Evolutionary conservation across 2,797 vertebrate species (phyloP), one percentile per base, ranked within the genome.

Genomic region (Sarcophilus harrisii): DNA sequence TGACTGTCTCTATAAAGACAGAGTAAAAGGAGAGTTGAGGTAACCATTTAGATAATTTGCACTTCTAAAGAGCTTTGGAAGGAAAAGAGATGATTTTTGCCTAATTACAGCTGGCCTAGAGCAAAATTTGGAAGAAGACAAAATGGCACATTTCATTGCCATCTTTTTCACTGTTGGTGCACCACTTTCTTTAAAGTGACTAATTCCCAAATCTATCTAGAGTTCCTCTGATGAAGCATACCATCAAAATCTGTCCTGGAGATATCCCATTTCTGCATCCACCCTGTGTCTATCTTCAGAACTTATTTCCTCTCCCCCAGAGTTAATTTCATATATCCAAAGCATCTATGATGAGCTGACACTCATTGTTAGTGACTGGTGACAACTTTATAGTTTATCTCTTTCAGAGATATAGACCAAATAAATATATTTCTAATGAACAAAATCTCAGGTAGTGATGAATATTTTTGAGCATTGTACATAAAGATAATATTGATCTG

Each of bases 131-230:
- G 38, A 87, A 94, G 38, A 93, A 92, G n/a, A 16, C 90, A 45
- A 54, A 57, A 91, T 93, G 58, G 24, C 5, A 58, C 38, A 95
- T 5, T 92, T 93, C 14, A 30, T 93, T 93, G 66, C 38, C 18
- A 87, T 58, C 92, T 81, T 5, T 1, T 45, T 92, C 93, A 27
- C 18, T 93, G 91, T 57, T 30, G 11, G 13, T 30, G 28, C 29
- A 18, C 11, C 0, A 2, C 0, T 29, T 49, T 92, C 57, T 30
- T 30, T 94, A 90, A 93, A 55, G 27, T 38, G 93, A 29, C 11
- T 16, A 30, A 49, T 90, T 87, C 52, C 0, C 5, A 1, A 6
- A 6, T 3, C 21, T n/a, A 5, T 49, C 27, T 16, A 29, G 0
- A 62, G 49, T 60, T 91, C 57, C 91, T 28, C 28, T 52, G 81